Evolutionary conservation across 2,888 invertebrate species (phyloP).

Genomic region (Tinea pellionella): DNA sequence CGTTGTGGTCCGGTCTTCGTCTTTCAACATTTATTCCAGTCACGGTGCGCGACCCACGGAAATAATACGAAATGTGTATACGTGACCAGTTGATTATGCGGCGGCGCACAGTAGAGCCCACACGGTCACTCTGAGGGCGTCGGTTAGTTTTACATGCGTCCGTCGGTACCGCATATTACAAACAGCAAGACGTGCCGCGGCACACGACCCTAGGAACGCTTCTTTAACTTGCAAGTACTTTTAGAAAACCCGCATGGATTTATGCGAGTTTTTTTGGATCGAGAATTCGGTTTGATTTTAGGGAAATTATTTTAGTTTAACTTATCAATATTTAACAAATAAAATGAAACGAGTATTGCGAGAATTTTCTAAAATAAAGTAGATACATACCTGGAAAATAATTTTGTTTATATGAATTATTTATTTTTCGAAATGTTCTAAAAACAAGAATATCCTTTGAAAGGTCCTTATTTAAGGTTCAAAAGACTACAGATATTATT

Average conservation of each 20-base stretch:
- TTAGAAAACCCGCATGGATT: conserved; percentile 23
- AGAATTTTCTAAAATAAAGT: too few relatives aligned
- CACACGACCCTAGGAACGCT: conserved; percentile 28
- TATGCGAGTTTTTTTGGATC: conserved; percentile 20
- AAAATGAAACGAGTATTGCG: too few relatives aligned
- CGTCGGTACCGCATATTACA: conserved; percentile 35
- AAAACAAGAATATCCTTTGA: not conserved
- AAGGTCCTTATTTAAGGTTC: not conserved
- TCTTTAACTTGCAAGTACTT: conserved; percentile 24
- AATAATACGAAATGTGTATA: conserved; percentile 70
- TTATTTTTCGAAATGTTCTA: not conserved
- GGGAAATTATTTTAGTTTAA: too few relatives aligned
- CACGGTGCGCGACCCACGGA: conserved; percentile 63
- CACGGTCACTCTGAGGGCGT: conserved; percentile 35
- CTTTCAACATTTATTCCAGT: conserved; percentile 55
- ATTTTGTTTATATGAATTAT: conserved; percentile 1
- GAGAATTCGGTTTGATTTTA: not conserved
- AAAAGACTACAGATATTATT: not conserved
- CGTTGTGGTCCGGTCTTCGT: conserved; percentile 23
- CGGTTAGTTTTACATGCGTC: conserved; percentile 26
- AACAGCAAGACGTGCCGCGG: conserved; percentile 38
- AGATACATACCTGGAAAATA: not conserved
- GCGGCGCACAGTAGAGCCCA: conserved; percentile 42
- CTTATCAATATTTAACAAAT: too few relatives aligned
- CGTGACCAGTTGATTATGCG: conserved; percentile 69